phyloP scores from a whole-genome alignment of 2,797 vertebrate genomes.

The Benthosema pterotum region DNA sequence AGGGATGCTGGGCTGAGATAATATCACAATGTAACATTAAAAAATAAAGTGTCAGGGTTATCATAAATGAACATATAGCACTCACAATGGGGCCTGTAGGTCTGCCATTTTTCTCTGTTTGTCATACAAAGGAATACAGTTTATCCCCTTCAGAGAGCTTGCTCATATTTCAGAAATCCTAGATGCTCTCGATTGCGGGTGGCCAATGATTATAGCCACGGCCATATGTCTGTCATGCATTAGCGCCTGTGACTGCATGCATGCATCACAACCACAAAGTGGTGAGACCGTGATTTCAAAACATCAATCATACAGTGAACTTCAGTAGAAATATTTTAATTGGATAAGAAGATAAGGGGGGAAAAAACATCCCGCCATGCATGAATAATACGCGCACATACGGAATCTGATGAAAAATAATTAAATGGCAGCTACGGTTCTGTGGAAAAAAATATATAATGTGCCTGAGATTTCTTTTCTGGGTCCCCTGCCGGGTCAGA shows the following conservation, averaged over 20 bases:
- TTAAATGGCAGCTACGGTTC: conserved; percentile 3
- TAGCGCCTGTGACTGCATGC: background rate
- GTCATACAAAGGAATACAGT: too few species aligned
- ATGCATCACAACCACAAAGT: background rate
- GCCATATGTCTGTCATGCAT: conserved; percentile 3
- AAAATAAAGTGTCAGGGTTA: too few species aligned
- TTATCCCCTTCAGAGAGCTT: too few species aligned
- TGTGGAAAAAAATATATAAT: background rate
- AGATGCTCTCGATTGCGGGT: conserved; percentile 1
- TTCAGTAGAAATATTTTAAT: conserved; percentile 8
- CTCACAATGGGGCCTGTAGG: too few species aligned
- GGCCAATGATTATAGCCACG: conserved; percentile 9
- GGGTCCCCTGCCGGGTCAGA: conserved; percentile 22
- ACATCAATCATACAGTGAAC: conserved; percentile 5
- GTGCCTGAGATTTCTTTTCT: conserved; percentile 2
- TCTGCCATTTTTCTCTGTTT: too few species aligned
- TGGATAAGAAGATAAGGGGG: conserved; percentile 9
- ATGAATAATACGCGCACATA: too few species aligned
- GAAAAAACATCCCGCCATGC: too few species aligned
- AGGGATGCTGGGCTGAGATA: too few species aligned
- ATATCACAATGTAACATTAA: too few species aligned
- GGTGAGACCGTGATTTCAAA: conserved; percentile 1
- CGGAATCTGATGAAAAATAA: conserved; percentile 4
- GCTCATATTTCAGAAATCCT: background rate
- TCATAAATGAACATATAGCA: too few species aligned